Evolutionary conservation across 1,140 invertebrate species (phyloP).

Genomic region (Papilio aristodemus): DNA sequence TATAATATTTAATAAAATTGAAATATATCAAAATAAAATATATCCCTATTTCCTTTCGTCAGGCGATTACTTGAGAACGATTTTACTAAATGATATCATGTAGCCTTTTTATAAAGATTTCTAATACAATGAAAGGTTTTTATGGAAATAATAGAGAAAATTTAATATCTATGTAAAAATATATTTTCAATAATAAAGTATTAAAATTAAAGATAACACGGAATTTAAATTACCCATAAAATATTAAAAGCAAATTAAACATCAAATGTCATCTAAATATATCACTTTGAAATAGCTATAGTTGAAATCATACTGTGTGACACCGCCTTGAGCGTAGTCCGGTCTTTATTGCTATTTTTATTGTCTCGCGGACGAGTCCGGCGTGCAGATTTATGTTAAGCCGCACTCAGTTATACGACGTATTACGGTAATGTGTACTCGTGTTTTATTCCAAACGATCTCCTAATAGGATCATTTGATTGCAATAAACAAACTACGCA

Average conservation of each 20-base stretch:
- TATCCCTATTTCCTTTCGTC: no score
- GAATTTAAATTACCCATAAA: no score
- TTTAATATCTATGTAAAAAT: no score
- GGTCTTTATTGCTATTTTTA: slow-evolving; percentile 17
- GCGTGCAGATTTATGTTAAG: slow-evolving; percentile 11
- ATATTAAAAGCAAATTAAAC: background rate
- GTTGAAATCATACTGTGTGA: background rate
- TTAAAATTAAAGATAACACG: no score
- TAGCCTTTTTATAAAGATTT: no score
- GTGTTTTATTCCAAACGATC: slow-evolving; percentile 9
- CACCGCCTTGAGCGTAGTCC: background rate
- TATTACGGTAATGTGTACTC: slow-evolving; percentile 2
- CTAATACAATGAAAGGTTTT: no score
- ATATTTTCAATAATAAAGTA: no score
- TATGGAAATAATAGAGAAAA: no score
- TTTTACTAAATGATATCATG: no score
- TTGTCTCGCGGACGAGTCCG: slow-evolving; percentile 1
- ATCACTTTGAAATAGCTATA: background rate
- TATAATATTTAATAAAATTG: no score
- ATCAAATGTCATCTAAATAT: background rate
- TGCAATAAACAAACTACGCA: background rate
- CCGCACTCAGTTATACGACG: background rate
- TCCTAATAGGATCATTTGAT: background rate
- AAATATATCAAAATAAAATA: no score
- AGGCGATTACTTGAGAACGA: no score